Base-by-base conservation (phyloP, 2,113 vertebrate species). In the Grus americana region DNA sequence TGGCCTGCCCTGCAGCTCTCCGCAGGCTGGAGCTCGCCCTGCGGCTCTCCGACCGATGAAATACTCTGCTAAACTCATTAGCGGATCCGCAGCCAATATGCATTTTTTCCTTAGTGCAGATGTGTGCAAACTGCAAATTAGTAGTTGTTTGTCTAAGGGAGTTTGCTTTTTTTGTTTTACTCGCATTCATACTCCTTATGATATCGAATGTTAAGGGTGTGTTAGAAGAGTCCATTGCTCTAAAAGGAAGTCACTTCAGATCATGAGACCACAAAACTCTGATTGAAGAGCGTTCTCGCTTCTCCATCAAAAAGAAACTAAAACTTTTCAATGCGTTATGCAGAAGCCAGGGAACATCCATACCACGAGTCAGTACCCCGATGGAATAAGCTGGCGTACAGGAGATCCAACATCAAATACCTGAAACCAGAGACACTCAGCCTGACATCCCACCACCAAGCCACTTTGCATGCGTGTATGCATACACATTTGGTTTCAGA, bases 381-480 rank as follows among this genome's bases (percentile, higher is more conserved):
- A 2, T 8, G 59, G 76, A 54, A 54, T 8, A 66, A 62, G 10
- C 58, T 26, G 49, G 3, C 1, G 4, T 21, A 30, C n/a, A 57
- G 52, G 50, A 42, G 36, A 34, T 62, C n/a, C 38, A 38, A 1
- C 52, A 36, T 8, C 52, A 82, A 21, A 62, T 6, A 59, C 61
- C 79, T 7, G 42, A 11, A 66, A 58, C 12, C 1, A 1, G 40
- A 62, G 70, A 15, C 3, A 0, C 11, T 14, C 9, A 3, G n/a
- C 62, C 62, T 11, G 19, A 15, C 29, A 10, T 1, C 47, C 70
- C 54, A 30, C 14, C 79, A 12, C 70, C 70, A 46, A 67, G 58
- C 23, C 2, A 0, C 79, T 52, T 18, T 13, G 50, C 74, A n/a
- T 5, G 1, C 0, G 1, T 11, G 14, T 4, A 27, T 12, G 1